phyloP scores from a whole-genome alignment of 2,797 vertebrate species.

The Melanotaenia nigrans region DNA sequence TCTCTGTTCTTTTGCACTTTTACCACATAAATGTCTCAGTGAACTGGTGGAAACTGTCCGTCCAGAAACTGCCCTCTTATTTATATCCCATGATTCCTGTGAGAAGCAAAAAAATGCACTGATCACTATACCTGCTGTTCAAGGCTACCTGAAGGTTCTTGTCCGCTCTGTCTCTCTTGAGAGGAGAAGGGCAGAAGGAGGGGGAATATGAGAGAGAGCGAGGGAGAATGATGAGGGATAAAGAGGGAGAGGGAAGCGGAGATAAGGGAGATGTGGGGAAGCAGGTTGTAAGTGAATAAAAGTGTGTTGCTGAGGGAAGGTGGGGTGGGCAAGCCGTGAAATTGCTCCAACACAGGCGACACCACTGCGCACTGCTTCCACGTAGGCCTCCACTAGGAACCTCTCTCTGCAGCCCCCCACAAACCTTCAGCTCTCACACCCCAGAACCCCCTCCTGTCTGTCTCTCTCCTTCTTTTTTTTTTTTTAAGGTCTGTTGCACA shows the following conservation, averaged over 20 bases:
- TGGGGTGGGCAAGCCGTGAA: conserved; percentile 87
- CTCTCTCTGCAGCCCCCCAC: conserved; percentile 28
- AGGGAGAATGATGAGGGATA: conserved; percentile 36
- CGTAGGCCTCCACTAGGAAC: conserved; percentile 79
- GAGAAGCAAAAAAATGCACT: conserved; percentile 54
- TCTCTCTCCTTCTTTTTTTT: conserved; percentile 28
- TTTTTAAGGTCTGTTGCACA: conserved; percentile 87
- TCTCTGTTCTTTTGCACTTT: conserved; percentile 38
- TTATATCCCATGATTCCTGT: conserved; percentile 65
- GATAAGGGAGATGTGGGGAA: conserved; percentile 65
- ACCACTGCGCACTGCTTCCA: conserved; percentile 64
- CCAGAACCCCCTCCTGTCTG: conserved; percentile 64
- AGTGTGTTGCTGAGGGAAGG: conserved; percentile 64
- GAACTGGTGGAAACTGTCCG: conserved; percentile 71
- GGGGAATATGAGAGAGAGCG: conserved; percentile 18
- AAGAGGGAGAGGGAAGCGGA: conserved; percentile 34
- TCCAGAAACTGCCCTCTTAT: conserved; percentile 59
- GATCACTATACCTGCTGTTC: conserved; percentile 72
- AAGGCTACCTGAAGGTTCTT: conserved; percentile 73
- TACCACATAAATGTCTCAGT: conserved; percentile 66
- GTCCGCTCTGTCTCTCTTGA: conserved; percentile 59
- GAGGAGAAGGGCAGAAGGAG: conserved; percentile 32
- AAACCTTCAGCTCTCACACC: conserved; percentile 59
- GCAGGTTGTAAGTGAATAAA: conserved; percentile 72
- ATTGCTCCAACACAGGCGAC: conserved; percentile 83